Percentiles rank a stretch among this genome's conserved stretches.
These are phyloP conservation scores for Pithys albifrons DNA, from an alignment of 2,113 vertebrate species.

Conservation along the genomic window DNA sequence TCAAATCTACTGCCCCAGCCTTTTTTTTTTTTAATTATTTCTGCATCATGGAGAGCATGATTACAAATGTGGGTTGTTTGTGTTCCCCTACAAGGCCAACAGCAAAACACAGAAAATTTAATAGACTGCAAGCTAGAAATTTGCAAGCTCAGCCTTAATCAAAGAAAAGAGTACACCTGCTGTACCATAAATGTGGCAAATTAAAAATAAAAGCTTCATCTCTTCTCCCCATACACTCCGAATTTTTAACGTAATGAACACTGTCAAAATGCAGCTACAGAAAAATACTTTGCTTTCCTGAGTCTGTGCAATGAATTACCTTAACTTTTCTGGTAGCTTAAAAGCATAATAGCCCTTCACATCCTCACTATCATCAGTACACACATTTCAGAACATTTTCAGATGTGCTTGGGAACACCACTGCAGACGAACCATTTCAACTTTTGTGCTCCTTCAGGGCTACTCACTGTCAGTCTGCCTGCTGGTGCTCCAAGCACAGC, in stretches of 20 bases:
- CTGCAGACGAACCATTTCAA: neutral
- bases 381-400: accelerated
- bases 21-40: neutral
- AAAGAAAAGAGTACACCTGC: neutral
- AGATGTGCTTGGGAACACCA: neutral
- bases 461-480: neutral
- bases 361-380: accelerated
- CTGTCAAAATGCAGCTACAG: neutral
- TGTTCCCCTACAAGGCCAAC: neutral
- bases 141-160: neutral
- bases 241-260: neutral
- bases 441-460: neutral
- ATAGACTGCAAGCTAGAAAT: neutral
- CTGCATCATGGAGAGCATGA: neutral
- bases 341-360: neutral
- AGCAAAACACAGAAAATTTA: neutral
- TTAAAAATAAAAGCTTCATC: neutral
- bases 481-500: neutral
- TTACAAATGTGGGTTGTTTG: neutral
- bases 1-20: neutral
- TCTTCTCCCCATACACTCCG: neutral
- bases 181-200: neutral
- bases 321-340: neutral
- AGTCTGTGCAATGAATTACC: neutral
- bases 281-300: neutral